These are phyloP conservation scores for Neostethus bicornis DNA, from an alignment of 2,797 vertebrate genomes.

Conservation along the genomic window DNA sequence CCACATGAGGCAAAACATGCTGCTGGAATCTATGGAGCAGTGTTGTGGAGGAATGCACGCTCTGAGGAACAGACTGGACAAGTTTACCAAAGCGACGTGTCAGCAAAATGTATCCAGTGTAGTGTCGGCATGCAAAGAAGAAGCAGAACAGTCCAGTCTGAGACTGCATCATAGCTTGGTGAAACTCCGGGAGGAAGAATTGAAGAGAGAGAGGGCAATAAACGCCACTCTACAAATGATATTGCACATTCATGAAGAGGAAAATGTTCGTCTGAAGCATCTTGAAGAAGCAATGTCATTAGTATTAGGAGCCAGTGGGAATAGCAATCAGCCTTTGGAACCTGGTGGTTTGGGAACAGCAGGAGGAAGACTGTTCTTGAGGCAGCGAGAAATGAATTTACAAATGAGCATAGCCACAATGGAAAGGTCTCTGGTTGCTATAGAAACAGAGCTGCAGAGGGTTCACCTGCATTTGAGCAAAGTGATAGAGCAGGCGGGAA, in stretches of 20 bases:
- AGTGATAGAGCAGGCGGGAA: slow-evolving; percentile 46
- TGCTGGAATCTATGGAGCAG: slow-evolving; percentile 59
- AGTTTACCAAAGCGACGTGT: slow-evolving; percentile 40
- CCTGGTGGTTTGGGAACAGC: slow-evolving; percentile 23
- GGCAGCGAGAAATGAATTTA: slow-evolving; percentile 49
- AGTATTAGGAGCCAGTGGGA: background rate
- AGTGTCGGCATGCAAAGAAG: slow-evolving; percentile 46
- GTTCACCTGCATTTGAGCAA: slow-evolving; percentile 61
- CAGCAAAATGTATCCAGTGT: slow-evolving; percentile 44
- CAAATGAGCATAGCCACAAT: slow-evolving; percentile 27
- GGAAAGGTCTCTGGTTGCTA: slow-evolving; percentile 56
- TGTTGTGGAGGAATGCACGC: slow-evolving; percentile 45
- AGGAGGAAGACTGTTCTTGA: slow-evolving; percentile 16
- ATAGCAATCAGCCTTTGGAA: slow-evolving; percentile 12
- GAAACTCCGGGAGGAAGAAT: slow-evolving; percentile 47
- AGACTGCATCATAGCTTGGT: slow-evolving; percentile 41
- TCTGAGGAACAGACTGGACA: slow-evolving; percentile 50
- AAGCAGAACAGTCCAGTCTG: slow-evolving; percentile 36
- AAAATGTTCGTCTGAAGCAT: slow-evolving; percentile 17
- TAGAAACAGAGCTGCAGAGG: slow-evolving; percentile 65
- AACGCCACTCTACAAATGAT: slow-evolving; percentile 58
- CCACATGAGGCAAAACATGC: slow-evolving; percentile 76
- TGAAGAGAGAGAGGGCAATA: slow-evolving; percentile 52
- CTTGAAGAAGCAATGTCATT: slow-evolving; percentile 37
- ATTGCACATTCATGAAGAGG: slow-evolving; percentile 37